Conservation (phyloP, 2,797 vertebrate genomes). For the Forpus xanthops region DNA sequence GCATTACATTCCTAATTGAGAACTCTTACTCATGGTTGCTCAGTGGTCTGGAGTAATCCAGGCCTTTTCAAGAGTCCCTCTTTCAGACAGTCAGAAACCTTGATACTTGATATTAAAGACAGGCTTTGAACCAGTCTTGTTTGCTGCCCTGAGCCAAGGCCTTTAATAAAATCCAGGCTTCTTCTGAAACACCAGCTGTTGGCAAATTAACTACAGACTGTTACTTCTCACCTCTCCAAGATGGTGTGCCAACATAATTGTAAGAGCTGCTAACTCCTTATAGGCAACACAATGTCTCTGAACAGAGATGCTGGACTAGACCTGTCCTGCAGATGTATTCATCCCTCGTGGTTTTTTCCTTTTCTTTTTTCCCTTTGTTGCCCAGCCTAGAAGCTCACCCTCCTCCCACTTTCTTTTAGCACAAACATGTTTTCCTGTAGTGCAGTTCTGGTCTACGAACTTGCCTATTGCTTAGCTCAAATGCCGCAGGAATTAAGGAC, state of each 20-base stretch:
- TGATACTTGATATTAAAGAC: conserved; percentile 19
- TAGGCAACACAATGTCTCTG: background rate
- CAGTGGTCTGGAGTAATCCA: conserved; percentile 27
- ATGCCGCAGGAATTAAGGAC: background rate
- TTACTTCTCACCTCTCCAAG: conserved; percentile 18
- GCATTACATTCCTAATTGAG: conserved; percentile 39
- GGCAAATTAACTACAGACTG: conserved; percentile 27
- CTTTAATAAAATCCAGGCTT: conserved; percentile 41
- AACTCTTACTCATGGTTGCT: conserved; percentile 54
- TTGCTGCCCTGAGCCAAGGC: conserved; percentile 45
- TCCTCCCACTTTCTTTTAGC: background rate
- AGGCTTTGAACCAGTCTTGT: conserved; percentile 48
- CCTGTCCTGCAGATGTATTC: conserved; percentile 28
- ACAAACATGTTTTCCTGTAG: background rate
- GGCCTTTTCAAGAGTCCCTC: background rate
- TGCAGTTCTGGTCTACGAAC: background rate
- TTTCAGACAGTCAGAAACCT: conserved; percentile 42
- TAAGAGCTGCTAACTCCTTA: conserved; percentile 2
- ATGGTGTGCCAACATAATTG: background rate
- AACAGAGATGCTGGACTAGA: conserved; percentile 10
- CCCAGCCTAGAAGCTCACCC: background rate
- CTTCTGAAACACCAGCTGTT: background rate
- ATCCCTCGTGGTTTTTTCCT: background rate
- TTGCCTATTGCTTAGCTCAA: background rate
- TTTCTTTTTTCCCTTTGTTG: background rate